These are phyloP conservation scores for Urocolius indicus DNA, from an alignment of 2,113 vertebrate genomes.

Conservation along the genomic window DNA sequence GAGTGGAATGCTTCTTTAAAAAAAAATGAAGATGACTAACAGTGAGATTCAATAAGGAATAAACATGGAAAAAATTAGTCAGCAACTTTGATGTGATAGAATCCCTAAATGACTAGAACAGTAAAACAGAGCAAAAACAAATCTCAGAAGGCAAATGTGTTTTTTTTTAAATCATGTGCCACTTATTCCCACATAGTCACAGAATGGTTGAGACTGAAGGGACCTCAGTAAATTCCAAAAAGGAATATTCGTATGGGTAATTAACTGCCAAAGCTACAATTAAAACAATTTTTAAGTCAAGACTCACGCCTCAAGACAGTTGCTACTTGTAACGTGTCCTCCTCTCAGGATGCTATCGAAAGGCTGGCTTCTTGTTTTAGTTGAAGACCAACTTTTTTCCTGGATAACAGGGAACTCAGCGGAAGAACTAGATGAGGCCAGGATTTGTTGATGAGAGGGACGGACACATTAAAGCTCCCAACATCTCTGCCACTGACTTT, in stretches of 20 bases:
- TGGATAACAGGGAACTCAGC: neutral
- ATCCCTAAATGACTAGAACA: neutral
- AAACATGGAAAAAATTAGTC: neutral
- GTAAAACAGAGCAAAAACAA: neutral
- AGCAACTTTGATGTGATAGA: neutral
- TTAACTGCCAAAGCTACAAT: neutral
- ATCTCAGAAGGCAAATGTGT: neutral
- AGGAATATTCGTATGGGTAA: neutral
- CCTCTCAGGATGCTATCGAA: neutral
- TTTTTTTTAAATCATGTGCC: neutral
- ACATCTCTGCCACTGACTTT: neutral
- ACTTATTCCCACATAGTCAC: neutral
- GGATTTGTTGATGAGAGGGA: neutral
- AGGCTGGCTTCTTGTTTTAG: neutral
- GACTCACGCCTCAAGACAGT: accelerated
- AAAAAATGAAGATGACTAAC: neutral
- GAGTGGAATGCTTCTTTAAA: neutral
- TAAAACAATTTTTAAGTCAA: neutral
- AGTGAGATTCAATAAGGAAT: neutral
- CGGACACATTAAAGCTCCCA: neutral
- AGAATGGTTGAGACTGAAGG: accelerated
- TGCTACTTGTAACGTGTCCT: neutral
- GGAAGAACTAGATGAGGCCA: neutral
- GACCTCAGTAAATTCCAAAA: neutral
- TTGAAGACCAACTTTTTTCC: neutral